A percentile compares a stretch with the other conserved stretches of the same genome.
These are phyloP conservation scores for Isaurus tuberculatus DNA, from an alignment of 92 coral and sea anemone genomes.

Conservation along the genomic window DNA sequence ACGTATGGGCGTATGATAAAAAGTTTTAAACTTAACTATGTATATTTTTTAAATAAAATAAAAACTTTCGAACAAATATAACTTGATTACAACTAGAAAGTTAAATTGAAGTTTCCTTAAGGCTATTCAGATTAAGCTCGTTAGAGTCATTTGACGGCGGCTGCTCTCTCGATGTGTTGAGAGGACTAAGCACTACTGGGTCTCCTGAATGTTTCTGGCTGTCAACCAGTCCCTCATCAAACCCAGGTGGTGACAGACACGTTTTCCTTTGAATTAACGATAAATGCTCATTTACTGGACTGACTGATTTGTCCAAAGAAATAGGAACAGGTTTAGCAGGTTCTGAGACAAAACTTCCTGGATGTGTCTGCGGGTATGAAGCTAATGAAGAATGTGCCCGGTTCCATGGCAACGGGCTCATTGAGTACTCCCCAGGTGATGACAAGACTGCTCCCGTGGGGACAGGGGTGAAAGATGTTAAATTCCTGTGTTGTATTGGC, in stretches of 20 bases:
- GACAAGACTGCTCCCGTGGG: slow-evolving; percentile 65
- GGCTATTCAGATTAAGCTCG: slow-evolving; percentile 74
- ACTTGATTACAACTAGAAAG: background rate
- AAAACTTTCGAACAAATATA: background rate
- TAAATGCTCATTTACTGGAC: slow-evolving; percentile 75
- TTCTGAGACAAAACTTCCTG: slow-evolving; percentile 75
- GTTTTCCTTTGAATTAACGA: slow-evolving; percentile 84
- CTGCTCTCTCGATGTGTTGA: slow-evolving; percentile 66
- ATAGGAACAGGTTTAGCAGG: slow-evolving; percentile 60
- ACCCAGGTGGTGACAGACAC: slow-evolving; percentile 83
- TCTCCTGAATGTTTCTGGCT: slow-evolving; percentile 62
- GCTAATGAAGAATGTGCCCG: slow-evolving; percentile 58
- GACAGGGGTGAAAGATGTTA: slow-evolving; percentile 66
- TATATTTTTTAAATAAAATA: background rate
- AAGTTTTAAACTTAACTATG: background rate
- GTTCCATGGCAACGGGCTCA: slow-evolving; percentile 67
- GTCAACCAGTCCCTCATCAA: slow-evolving; percentile 67
- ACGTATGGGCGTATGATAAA: background rate
- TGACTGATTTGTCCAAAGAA: slow-evolving; percentile 75
- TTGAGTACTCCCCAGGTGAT: slow-evolving; percentile 68
- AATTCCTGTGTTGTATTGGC: slow-evolving; percentile 83
- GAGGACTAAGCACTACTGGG: slow-evolving; percentile 65
- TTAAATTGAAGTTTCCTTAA: slow-evolving; percentile 83
- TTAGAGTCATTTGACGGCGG: slow-evolving; percentile 55
- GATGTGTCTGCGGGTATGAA: slow-evolving; percentile 65